Conservation (phyloP, 2,113 vertebrate species). For the Ochotona princeps region DNA sequence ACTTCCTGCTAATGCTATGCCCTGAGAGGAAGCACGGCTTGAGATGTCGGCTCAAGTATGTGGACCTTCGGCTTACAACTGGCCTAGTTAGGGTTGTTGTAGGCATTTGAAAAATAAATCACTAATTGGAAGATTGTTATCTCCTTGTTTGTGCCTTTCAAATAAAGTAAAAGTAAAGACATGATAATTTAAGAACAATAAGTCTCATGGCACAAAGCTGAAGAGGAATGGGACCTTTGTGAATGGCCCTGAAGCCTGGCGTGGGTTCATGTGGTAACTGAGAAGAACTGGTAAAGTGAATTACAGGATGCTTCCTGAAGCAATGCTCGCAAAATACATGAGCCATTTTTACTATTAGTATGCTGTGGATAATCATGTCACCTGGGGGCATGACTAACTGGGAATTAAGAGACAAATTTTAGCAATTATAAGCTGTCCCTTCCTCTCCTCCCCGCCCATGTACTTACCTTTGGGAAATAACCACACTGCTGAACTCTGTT, state of each 20-base stretch:
- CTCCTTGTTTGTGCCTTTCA: too few relatives aligned
- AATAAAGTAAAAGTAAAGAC: too few relatives aligned
- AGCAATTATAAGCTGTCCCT: neutral
- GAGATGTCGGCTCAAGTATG: too few relatives aligned
- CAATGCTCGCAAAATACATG: neutral
- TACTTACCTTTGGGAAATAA: neutral
- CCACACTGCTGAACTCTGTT: neutral
- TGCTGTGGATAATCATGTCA: neutral
- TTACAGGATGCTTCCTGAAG: neutral
- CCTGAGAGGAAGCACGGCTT: too few relatives aligned
- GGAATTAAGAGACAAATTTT: neutral
- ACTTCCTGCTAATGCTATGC: too few relatives aligned
- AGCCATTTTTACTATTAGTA: neutral
- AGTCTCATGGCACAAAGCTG: neutral
- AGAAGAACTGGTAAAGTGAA: neutral
- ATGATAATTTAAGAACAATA: neutral
- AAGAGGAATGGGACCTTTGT: neutral
- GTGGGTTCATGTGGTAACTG: neutral
- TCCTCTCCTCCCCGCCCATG: neutral
- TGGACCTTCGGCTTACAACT: too few relatives aligned
- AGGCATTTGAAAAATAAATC: too few relatives aligned
- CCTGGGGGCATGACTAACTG: neutral
- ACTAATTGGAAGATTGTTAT: too few relatives aligned
- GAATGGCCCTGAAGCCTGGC: neutral
- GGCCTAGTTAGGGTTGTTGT: too few relatives aligned